phyloP scores from a whole-genome alignment of 1,140 invertebrate genomes.

The Centruroides vittatus region DNA sequence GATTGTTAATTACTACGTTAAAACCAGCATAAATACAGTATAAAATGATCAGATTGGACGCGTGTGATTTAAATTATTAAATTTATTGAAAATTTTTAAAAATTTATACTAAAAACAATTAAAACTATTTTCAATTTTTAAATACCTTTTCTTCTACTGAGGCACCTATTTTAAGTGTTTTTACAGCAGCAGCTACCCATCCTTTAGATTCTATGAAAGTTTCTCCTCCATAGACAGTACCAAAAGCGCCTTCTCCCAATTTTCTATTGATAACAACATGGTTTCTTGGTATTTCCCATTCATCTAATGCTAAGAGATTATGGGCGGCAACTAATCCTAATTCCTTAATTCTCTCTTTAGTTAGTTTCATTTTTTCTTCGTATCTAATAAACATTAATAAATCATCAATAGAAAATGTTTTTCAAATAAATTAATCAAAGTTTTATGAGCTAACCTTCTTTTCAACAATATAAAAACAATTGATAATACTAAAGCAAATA shows the following conservation, averaged over 20 bases:
- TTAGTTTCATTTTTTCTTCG: conserved; percentile 10
- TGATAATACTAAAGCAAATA: conserved; percentile 43
- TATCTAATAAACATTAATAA: not conserved
- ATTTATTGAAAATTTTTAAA: too few relatives aligned
- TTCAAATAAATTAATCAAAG: too few relatives aligned
- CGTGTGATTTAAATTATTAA: too few relatives aligned
- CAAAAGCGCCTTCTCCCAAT: conserved; percentile 74
- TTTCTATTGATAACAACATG: conserved; percentile 71
- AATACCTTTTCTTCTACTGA: conserved; percentile 58
- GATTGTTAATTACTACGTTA: too few relatives aligned
- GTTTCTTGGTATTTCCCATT: conserved; percentile 72
- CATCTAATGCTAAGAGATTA: conserved; percentile 41
- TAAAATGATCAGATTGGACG: too few relatives aligned
- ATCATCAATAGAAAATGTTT: too few relatives aligned
- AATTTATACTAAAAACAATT: too few relatives aligned
- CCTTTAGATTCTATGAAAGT: conserved; percentile 46
- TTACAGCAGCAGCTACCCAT: conserved; percentile 78
- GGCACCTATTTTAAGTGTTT: conserved; percentile 70
- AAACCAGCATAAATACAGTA: too few relatives aligned
- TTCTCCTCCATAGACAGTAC: conserved; percentile 73
- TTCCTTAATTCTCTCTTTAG: conserved; percentile 13
- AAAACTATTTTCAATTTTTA: too few relatives aligned
- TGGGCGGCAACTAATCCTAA: conserved; percentile 6
- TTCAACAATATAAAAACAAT: conserved; percentile 23
- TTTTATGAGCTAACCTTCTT: too few relatives aligned